Evolutionary conservation across 2,888 invertebrate genomes (phyloP).

Genomic region (Blastobasis adustella): DNA sequence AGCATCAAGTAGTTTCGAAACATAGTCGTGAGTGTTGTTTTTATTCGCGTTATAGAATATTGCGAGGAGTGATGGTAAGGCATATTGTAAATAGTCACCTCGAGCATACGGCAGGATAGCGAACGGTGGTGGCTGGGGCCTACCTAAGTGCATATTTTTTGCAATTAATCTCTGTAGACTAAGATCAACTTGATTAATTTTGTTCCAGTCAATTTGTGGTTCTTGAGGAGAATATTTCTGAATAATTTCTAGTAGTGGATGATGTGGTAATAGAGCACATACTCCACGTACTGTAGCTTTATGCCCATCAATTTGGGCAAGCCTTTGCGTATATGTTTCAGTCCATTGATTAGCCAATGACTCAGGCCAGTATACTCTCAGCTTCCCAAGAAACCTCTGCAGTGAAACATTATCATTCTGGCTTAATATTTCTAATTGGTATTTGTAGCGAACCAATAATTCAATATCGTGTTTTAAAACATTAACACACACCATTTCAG

Average conservation of each 20-base stretch:
- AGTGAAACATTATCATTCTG: slow-evolving; percentile 27
- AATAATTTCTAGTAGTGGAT: slow-evolving; percentile 29
- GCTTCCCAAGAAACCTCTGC: slow-evolving; percentile 29
- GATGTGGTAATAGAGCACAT: slow-evolving; percentile 31
- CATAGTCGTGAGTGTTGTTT: slow-evolving; percentile 23
- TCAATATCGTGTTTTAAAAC: slow-evolving; percentile 48
- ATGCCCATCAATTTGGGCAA: slow-evolving; percentile 27
- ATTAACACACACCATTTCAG: slow-evolving; percentile 41
- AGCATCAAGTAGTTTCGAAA: slow-evolving; percentile 35
- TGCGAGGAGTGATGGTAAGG: slow-evolving; percentile 44
- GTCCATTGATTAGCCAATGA: slow-evolving; percentile 34
- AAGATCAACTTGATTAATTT: slow-evolving; percentile 34
- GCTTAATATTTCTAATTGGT: slow-evolving; percentile 26
- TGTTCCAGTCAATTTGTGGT: slow-evolving; percentile 41
- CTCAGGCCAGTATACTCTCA: slow-evolving; percentile 46
- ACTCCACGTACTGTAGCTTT: slow-evolving; percentile 37
- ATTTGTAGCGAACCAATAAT: slow-evolving; percentile 28
- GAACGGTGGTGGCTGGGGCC: slow-evolving; percentile 44
- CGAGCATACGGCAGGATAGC: slow-evolving; percentile 40
- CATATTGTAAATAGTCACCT: slow-evolving; percentile 50
- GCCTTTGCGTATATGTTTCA: slow-evolving; percentile 23
- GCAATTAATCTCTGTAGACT: slow-evolving; percentile 43
- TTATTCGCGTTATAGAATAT: slow-evolving; percentile 42
- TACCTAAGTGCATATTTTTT: slow-evolving; percentile 48
- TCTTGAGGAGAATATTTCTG: slow-evolving; percentile 38